These are phyloP conservation scores for Carassius gibelio DNA, from an alignment of 2,113 vertebrate genomes.

Conservation along the genomic window DNA sequence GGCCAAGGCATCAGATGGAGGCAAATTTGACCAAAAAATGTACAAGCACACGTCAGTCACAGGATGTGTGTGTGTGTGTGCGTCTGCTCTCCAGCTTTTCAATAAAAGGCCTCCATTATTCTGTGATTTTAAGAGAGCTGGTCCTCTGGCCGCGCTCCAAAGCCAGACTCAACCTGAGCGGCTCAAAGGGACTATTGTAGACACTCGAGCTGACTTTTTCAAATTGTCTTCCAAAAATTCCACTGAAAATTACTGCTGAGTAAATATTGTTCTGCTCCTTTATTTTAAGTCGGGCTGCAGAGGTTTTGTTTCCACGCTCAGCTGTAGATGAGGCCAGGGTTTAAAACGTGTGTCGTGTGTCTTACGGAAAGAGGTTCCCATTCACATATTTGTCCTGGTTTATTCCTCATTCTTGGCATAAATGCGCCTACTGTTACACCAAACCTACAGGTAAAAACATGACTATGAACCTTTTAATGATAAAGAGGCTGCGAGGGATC, in stretches of 20 bases:
- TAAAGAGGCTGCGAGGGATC: too few relatives aligned
- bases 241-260: constrained; percentile 73
- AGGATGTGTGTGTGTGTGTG: constrained; percentile 9
- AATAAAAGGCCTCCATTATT: constrained; percentile 68
- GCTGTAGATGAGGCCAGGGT: constrained; percentile 17
- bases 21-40: background rate
- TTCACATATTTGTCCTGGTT: background rate
- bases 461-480: background rate
- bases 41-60: constrained; percentile 4
- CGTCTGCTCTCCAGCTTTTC: constrained; percentile 54
- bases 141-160: constrained; percentile 59
- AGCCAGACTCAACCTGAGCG: constrained; percentile 37
- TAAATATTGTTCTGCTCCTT: constrained; percentile 73
- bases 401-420: background rate
- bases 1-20: background rate
- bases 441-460: background rate
- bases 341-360: background rate
- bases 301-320: background rate
- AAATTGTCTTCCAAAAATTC: constrained; percentile 74
- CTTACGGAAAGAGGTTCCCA: background rate
- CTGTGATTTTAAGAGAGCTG: constrained; percentile 67
- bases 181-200: constrained; percentile 83
- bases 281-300: too few relatives aligned
- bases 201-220: constrained; percentile 69
- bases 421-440: background rate